Base-by-base conservation (phyloP, 2,113 vertebrate genomes). In the Eurypyga helias region DNA sequence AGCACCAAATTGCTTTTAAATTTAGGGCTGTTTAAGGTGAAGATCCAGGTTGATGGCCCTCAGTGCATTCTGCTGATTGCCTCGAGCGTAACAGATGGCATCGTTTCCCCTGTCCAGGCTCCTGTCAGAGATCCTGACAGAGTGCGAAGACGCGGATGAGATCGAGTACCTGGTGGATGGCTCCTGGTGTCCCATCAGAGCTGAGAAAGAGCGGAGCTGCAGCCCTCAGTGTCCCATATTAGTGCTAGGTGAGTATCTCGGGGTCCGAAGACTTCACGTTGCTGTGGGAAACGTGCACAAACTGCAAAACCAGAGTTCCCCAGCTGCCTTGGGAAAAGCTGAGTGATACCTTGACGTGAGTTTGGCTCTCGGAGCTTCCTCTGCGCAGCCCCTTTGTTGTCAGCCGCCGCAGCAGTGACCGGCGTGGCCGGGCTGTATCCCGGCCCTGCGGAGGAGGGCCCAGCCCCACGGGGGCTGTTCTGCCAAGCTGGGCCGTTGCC, bases 141-240 rank as follows among this genome's bases (percentile, higher is more conserved):
- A 99, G 97, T 99, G 99, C 1, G 99, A 99, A 94, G 99, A 99
- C 5, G 99, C 99, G 0, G 99, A 99, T 43, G 99, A 99, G 96
- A 99, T 99, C 0, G 99, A 99, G 89, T 99, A 99, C 97, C 96
- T 99, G 96, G 99, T 99, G 17, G 99, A 99, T 6, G 99, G 99
- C 33, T 99, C 99, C 23, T 99, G 99, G 99, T 98, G 98, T 96
- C 99, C 99, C 11, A 99, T 99, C 97, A 98, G 98, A 34, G 99
- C 99, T 0, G 99, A 99, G 19, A 99, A 99, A 91, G 99, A 99
- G 79, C 90, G 98, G 58, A 99, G 99, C 98, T 98, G 98, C 98
- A 99, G 99, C 82, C 99, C 99, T 0, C 99, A 99, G 80, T 99
- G 99, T 57, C 98, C 99, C 2, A 98, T 99, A 88, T 97, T 99